Percentiles rank a stretch among this genome's conserved stretches.
phyloP scores from a whole-genome alignment of 37 sponge, comb jelly and placozoan species.

The Chondrilla cf. caribensis region DNA sequence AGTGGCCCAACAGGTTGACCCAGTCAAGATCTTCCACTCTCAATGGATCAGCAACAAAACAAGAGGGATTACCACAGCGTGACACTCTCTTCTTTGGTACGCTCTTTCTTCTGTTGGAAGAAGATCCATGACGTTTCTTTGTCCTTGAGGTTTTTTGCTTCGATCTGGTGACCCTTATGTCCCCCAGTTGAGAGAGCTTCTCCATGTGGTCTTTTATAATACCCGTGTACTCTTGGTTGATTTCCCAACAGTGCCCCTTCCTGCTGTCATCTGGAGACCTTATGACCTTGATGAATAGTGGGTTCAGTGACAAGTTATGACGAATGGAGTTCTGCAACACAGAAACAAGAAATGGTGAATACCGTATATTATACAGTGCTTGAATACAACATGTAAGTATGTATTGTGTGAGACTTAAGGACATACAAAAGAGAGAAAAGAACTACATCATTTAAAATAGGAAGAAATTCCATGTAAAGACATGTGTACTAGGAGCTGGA shows the following conservation, averaged over 20 bases:
- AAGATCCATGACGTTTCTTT: conserved; percentile 1
- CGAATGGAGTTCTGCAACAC: conserved; percentile 62
- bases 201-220: conserved; percentile 23
- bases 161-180: background rate
- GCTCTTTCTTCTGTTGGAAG: background rate
- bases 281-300: conserved; percentile 38
- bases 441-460: too few species aligned
- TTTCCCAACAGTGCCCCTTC: conserved; percentile 40
- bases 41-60: conserved; percentile 2
- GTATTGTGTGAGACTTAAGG: too few species aligned
- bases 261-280: conserved; percentile 31
- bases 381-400: too few species aligned
- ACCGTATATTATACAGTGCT: too few species aligned
- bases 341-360: background rate
- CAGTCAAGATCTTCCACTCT: conserved; percentile 17
- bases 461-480: too few species aligned
- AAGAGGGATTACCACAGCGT: background rate
- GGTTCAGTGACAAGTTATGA: conserved; percentile 72
- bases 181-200: conserved; percentile 6
- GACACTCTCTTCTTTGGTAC: background rate
- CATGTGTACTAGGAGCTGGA: too few species aligned
- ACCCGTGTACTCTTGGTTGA: conserved; percentile 27
- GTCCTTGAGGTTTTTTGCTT: background rate
- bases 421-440: too few species aligned
- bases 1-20: conserved; percentile 6